phyloP scores from a whole-genome alignment of 2,888 invertebrate genomes.

The Synanthedon vespiformis region DNA sequence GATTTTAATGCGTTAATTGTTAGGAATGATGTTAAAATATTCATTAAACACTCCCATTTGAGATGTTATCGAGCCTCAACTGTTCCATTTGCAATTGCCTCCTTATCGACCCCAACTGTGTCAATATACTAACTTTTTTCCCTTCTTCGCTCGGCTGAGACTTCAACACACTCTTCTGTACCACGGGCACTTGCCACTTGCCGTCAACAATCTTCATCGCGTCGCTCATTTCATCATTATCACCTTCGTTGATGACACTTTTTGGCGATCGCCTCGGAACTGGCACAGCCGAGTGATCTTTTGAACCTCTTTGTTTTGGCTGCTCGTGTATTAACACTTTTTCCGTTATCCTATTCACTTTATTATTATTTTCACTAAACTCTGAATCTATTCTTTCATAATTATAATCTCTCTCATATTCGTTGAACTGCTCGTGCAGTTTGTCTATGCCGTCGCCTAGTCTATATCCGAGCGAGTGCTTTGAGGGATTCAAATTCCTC shows the following conservation, averaged over 20 bases:
- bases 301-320: conserved; percentile 14
- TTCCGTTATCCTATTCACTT: conserved; percentile 15
- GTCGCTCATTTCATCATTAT: conserved; percentile 28
- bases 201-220: conserved; percentile 52
- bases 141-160: conserved; percentile 55
- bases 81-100: conserved; percentile 76
- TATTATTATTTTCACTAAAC: conserved; percentile 1
- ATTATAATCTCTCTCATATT: conserved; percentile 4
- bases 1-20: too few species aligned
- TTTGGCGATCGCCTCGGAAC: conserved; percentile 68
- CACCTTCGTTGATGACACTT: conserved; percentile 8
- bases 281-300: conserved; percentile 71
- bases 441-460: background rate
- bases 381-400: conserved; percentile 1
- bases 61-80: conserved; percentile 66
- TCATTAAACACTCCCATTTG: conserved; percentile 20
- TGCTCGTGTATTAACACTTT: conserved; percentile 26
- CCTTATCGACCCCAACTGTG: conserved; percentile 76
- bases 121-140: conserved; percentile 68
- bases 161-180: conserved; percentile 73
- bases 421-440: background rate
- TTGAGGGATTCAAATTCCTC: conserved; percentile 44
- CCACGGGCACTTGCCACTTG: conserved; percentile 72
- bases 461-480: conserved; percentile 11
- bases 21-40: too few species aligned